Percentiles rank a stretch among this genome's conserved stretches.
phyloP scores from a whole-genome alignment of 2,113 vertebrate species.

The Trochalopteron elliotii region DNA sequence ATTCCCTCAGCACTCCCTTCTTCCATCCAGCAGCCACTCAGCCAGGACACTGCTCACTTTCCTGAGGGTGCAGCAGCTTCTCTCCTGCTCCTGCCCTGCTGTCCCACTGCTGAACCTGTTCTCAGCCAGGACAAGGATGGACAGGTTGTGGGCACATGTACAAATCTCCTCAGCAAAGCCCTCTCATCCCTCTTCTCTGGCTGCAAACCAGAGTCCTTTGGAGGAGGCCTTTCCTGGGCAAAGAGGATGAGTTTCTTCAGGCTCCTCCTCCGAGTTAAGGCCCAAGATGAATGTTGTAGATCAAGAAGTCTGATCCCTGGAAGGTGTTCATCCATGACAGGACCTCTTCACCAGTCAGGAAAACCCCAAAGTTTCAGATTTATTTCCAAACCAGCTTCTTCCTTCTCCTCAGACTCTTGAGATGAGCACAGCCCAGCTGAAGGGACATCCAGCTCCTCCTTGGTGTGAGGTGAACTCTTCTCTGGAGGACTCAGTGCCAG shows the following conservation, averaged over 20 bases:
- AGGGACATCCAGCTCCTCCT: neutral
- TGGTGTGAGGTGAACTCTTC: neutral
- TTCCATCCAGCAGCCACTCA: rapidly evolving
- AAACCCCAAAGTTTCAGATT: neutral
- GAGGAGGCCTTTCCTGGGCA: neutral
- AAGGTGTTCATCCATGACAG: neutral
- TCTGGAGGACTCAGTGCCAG: neutral
- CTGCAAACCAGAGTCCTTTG: neutral
- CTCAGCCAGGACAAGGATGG: neutral
- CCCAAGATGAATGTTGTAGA: neutral
- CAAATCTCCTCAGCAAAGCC: neutral
- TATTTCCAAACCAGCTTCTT: neutral
- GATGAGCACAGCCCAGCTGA: neutral
- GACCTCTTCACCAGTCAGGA: neutral
- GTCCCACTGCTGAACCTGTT: neutral
- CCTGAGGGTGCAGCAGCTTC: neutral
- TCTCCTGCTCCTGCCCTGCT: neutral
- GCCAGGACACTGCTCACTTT: neutral
- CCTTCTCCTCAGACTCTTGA: neutral
- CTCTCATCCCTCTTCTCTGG: neutral
- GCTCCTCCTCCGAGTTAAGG: neutral
- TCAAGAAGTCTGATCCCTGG: neutral
- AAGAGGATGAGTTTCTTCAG: neutral
- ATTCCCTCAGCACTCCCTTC: neutral
- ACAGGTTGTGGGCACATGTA: neutral